A percentile compares a stretch with the other conserved stretches of the same genome.
Conservation (phyloP, 2,888 invertebrate species). For the Synanthedon andrenaeformis region DNA sequence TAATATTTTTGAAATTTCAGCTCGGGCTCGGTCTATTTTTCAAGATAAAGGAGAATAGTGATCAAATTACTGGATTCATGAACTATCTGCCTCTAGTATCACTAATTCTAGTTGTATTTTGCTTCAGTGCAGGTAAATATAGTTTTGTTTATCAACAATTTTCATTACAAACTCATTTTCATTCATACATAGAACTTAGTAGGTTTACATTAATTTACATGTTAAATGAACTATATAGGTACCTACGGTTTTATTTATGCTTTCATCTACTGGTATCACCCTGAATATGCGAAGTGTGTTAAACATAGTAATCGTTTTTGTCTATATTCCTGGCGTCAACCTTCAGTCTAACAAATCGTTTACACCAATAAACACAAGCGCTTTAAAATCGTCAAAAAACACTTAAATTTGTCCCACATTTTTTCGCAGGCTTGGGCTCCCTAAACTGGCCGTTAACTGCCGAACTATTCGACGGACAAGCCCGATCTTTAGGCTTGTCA, state of each 20-base stretch:
- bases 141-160: background rate
- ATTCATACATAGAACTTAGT: no score
- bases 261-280: no score
- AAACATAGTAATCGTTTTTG: no score
- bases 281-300: no score
- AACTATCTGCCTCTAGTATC: constrained; percentile 45
- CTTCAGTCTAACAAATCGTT: no score
- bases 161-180: no score
- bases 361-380: no score
- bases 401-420: background rate
- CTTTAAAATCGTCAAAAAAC: no score
- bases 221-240: no score
- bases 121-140: constrained; percentile 39
- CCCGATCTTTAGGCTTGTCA: constrained; percentile 29
- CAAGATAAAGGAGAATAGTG: constrained; percentile 17
- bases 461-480: constrained; percentile 36
- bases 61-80: constrained; percentile 23
- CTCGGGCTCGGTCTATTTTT: constrained; percentile 40
- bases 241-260: no score
- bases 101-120: constrained; percentile 35
- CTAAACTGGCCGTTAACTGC: constrained; percentile 32
- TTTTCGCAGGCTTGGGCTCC: constrained; percentile 36
- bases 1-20: constrained; percentile 18
- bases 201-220: no score
- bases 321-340: no score